Evolutionary conservation across 2,797 vertebrate genomes (phyloP).

Genomic region (Eidolon dupreanum): DNA sequence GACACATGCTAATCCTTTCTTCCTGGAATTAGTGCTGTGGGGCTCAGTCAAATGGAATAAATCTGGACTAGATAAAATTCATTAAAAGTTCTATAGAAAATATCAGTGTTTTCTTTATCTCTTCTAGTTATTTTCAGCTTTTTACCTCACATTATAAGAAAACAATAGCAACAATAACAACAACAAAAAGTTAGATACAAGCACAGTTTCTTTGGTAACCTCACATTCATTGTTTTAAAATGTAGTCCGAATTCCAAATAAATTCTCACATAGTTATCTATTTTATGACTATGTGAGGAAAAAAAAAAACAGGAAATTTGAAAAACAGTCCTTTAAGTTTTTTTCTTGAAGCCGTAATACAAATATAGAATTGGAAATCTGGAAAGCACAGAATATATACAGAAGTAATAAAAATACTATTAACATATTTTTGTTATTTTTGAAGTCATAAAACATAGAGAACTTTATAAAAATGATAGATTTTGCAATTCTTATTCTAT

Average conservation of each 20-base stretch:
- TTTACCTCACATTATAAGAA: background rate
- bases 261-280: background rate
- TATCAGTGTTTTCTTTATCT: background rate
- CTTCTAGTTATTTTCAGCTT: background rate
- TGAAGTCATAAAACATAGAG: background rate
- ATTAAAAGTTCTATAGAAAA: background rate
- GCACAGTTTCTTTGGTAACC: background rate
- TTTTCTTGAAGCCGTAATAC: background rate
- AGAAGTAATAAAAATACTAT: constrained; percentile 8
- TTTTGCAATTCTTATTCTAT: background rate
- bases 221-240: constrained; percentile 18
- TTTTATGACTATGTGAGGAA: background rate
- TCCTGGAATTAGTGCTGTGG: background rate
- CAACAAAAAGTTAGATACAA: background rate
- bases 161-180: background rate
- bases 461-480: background rate
- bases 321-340: background rate
- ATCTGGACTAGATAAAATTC: background rate
- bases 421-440: constrained; percentile 10
- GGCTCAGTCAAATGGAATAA: background rate
- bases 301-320: background rate
- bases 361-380: background rate
- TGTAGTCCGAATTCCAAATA: background rate
- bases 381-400: background rate
- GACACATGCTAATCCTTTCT: background rate